These are phyloP conservation scores for Pelagia noctiluca DNA, from an alignment of 30 jellyfish, hydroid and myxozoan genomes.

Conservation along the genomic window DNA sequence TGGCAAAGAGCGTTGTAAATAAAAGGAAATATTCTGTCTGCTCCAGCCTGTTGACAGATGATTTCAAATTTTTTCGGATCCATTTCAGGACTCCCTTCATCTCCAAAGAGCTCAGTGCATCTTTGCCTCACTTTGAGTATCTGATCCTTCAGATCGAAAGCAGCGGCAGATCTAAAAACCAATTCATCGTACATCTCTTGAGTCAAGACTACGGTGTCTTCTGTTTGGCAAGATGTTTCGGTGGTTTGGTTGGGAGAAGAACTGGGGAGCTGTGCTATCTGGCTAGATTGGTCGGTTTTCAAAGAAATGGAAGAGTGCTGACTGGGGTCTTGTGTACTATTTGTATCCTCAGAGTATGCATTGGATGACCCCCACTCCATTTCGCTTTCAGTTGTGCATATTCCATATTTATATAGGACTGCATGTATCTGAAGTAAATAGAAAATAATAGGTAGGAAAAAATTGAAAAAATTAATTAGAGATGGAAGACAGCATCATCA, in stretches of 20 bases:
- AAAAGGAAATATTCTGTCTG: constrained; percentile 18
- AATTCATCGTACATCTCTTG: constrained; percentile 27
- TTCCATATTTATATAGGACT: not conserved
- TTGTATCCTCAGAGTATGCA: not conserved
- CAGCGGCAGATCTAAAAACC: not conserved
- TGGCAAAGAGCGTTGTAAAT: constrained; percentile 18
- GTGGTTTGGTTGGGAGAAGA: not conserved
- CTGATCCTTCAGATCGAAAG: constrained; percentile 24
- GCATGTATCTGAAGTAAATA: not conserved
- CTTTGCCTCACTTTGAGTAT: constrained; percentile 13
- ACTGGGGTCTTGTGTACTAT: not conserved
- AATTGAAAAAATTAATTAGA: no score
- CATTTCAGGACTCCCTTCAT: constrained; percentile 61
- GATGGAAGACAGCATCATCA: no score
- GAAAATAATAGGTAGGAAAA: no score
- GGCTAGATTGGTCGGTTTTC: no score
- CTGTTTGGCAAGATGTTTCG: constrained; percentile 20
- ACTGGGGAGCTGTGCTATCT: not conserved
- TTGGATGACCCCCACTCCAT: constrained; percentile 56
- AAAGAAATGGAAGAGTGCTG: not conserved
- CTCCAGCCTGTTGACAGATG: constrained; percentile 45
- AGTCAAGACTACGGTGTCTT: not conserved
- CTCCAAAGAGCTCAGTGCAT: constrained; percentile 44
- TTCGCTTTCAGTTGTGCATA: constrained; percentile 27
- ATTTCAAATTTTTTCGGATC: constrained; percentile 43